Evolutionary conservation across 2,888 invertebrate species (phyloP), one percentile per base, ranked within the genome.

Genomic region (Melieria crassipennis): DNA sequence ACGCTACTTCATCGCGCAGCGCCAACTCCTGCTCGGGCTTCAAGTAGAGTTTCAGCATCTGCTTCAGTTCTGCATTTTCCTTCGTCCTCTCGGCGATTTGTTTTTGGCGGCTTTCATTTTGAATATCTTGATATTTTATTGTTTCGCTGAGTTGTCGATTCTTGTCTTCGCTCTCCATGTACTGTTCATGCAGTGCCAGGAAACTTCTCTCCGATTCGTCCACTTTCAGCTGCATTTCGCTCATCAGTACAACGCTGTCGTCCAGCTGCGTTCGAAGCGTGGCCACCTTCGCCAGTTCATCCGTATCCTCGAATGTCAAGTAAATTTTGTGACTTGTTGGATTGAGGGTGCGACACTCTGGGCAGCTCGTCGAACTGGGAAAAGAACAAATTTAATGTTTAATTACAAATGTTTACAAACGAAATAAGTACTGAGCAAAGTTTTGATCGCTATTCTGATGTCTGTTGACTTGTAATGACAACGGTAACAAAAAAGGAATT

Each of bases 281-380:
- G n/a, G 63, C 58, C 10, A 61, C 13, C 55, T 58, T 67, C 5
- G 42, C 9, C 7, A 62, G 57, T 9, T 50, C 48, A 13, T 30
- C 47, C 3, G 64, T 10, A 11, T 79, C 78, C 0, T 80, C 81
- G 58, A 84, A 80, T 65, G 73, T 74, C 46, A 83, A 75, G 66
- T 75, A 80, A 0, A 83, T 70, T 50, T 78, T 78, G 63, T 79
- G 75, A 13, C 63, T 76, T 0, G 66, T 55, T 2, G 70, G 65
- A 61, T 57, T 68, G 1, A 9, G 7, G 4, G 42, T 46, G 5
- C 82, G 82, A 61, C 83, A 83, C 63, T 78, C 72, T 4, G 83
- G 84, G 46, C 83, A 83, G 63, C 69, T 75, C n/a, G 43, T 61
- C n/a, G 78, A 77, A 45, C 83, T 83, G 63, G 3, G 43, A 63